Percentiles rank a stretch among this genome's conserved stretches.
These are phyloP conservation scores for Plemyria rubiginata DNA, from an alignment of 2,888 invertebrate genomes.

Conservation along the genomic window DNA sequence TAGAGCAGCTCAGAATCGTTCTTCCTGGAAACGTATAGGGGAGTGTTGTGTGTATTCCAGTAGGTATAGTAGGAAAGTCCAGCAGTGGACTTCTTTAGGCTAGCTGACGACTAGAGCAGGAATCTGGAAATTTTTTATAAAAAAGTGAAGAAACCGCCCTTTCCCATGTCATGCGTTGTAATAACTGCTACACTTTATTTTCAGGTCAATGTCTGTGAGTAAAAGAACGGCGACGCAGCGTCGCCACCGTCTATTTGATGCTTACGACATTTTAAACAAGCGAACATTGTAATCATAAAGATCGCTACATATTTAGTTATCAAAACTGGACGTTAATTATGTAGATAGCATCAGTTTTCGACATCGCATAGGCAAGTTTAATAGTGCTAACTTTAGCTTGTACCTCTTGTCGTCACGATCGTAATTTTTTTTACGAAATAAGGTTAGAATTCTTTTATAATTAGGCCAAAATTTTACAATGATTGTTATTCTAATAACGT, in stretches of 20 bases:
- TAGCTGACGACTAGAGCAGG: too few relatives aligned
- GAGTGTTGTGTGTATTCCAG: too few relatives aligned
- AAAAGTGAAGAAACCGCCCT: constrained; percentile 26
- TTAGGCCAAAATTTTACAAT: not conserved
- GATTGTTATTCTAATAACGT: not conserved
- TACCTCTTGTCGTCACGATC: constrained; percentile 7
- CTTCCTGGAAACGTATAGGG: too few relatives aligned
- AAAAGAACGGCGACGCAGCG: constrained; percentile 45
- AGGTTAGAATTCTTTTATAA: not conserved
- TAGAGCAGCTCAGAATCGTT: too few relatives aligned
- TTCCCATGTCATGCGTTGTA: constrained; percentile 43
- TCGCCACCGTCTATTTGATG: constrained; percentile 31
- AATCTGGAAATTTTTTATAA: too few relatives aligned
- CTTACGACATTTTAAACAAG: constrained; percentile 45
- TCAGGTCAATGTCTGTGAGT: constrained; percentile 66
- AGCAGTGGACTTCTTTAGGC: too few relatives aligned
- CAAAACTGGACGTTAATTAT: constrained; percentile 28
- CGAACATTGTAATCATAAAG: constrained; percentile 34
- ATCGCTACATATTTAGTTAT: constrained; percentile 35
- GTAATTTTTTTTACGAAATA: not conserved
- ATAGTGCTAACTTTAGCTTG: constrained; percentile 3
- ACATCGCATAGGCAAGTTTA: constrained; percentile 18
- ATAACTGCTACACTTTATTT: constrained; percentile 55
- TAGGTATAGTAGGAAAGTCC: too few relatives aligned
- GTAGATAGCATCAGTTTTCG: constrained; percentile 25